Percentiles rank a stretch among this genome's conserved stretches.
phyloP scores from a whole-genome alignment of 1,140 invertebrate species.

The Magallana gigas region DNA sequence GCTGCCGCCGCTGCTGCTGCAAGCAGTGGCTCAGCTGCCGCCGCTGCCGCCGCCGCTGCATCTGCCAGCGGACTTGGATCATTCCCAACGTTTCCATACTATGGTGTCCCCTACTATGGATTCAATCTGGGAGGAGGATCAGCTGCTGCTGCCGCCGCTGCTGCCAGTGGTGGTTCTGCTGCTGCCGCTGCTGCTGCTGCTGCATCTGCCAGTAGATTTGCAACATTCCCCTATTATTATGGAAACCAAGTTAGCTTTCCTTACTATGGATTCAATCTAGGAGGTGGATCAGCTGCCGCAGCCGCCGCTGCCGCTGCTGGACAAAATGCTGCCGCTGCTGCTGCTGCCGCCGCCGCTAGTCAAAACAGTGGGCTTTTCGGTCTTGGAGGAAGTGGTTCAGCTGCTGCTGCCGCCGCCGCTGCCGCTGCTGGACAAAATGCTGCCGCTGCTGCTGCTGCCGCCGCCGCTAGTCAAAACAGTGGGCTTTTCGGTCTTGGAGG shows the following conservation, averaged over 20 bases:
- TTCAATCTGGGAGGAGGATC: not conserved
- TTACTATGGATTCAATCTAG: too few species aligned
- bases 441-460: too few species aligned
- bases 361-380: not conserved
- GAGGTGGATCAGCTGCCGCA: not conserved
- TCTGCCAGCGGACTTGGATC: too few species aligned
- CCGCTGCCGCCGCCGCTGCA: not conserved
- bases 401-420: not conserved
- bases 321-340: too few species aligned
- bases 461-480: too few species aligned
- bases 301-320: not conserved
- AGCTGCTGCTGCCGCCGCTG: not conserved
- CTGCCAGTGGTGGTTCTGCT: not conserved
- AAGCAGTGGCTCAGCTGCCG: not conserved
- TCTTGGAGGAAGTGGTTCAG: not conserved
- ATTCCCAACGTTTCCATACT: too few species aligned
- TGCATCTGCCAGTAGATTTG: not conserved
- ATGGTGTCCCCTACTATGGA: not conserved
- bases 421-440: not conserved
- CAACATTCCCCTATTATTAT: too few species aligned
- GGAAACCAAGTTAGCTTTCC: too few species aligned
- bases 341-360: too few species aligned
- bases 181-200: not conserved
- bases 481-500: not conserved
- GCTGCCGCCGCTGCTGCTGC: not conserved